Base-by-base conservation (phyloP, 2,797 vertebrate species). In the Lepilemur ruficaudatus region DNA sequence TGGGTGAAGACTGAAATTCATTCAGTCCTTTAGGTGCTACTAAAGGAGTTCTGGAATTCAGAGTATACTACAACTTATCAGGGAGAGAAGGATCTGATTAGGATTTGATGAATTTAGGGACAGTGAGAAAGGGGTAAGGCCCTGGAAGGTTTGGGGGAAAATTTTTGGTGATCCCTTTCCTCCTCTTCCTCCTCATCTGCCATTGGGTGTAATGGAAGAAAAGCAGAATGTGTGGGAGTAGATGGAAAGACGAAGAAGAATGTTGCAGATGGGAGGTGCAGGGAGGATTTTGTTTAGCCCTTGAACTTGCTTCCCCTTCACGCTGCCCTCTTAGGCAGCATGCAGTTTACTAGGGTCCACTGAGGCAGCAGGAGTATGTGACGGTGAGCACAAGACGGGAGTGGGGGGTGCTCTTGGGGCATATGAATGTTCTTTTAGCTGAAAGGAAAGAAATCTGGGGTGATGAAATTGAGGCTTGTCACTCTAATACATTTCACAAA, bases 311-410 rank as follows among this genome's bases (percentile, higher is more conserved):
- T 20, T 32, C 18, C 38, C 72, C 22, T 38, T 46, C 38, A 20
- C 20, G 30, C 52, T n/a, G 32, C 30, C 28, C 70, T 52, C 55
- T 30, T 20, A 23, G 23, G 35, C 48, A 46, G 22, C 0, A 0
- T 7, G 48, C 20, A 55, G 22, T 55, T 72, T 18, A 8, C 6
- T 18, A 22, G 69, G 81, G 35, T 9, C 67, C 35, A 1, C 17
- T 0, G 10, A 38, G 57, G 55, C 67, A 41, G 18, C 30, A 15
- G 15, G 25, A 38, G 10, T 9, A 0, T 17, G 20, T 28, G 61
- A 4, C 0, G 7, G 8, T 59, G 18, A 78, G 65, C 10, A 20
- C 25, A 1, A 25, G 78, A 1, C 0, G 1, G 23, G 43, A 48
- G 32, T 2, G 4, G 30, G 20, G 15, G 7, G 48, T 72, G n/a